phyloP scores from a whole-genome alignment of 2,113 vertebrate genomes.

The Siniperca knerii region DNA sequence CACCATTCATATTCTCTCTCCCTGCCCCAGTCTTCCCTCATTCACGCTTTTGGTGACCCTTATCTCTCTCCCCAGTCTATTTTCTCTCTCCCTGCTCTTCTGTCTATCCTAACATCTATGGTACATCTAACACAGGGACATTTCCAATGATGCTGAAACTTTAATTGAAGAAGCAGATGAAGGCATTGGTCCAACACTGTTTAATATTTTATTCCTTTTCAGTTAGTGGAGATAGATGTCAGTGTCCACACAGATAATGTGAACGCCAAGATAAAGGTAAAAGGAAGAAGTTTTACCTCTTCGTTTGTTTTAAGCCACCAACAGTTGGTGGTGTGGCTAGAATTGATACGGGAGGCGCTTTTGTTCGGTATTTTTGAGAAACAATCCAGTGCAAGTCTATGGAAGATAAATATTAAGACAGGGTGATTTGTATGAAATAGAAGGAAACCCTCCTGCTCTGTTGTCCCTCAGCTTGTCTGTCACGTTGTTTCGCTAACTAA shows the following conservation, averaged over 20 bases:
- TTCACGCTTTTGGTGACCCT: not conserved
- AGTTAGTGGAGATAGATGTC: conserved; percentile 1
- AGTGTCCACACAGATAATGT: not conserved
- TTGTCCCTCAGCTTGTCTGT: too few relatives aligned
- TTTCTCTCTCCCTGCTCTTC: not conserved
- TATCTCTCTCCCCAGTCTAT: not conserved
- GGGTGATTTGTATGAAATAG: too few relatives aligned
- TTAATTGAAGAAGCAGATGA: conserved; percentile 50
- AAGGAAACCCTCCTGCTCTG: too few relatives aligned
- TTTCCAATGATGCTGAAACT: conserved; percentile 47
- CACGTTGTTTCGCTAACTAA: too few relatives aligned
- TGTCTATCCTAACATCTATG: conserved; percentile 15
- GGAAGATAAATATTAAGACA: too few relatives aligned
- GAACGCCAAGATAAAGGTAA: not conserved
- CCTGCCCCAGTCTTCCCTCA: not conserved
- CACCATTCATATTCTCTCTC: conserved; percentile 9
- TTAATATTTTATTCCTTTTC: conserved; percentile 34
- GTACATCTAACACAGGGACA: not conserved
- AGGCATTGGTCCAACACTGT: not conserved
- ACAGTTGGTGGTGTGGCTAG: not conserved
- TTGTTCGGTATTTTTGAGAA: too few relatives aligned
- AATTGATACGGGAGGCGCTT: too few relatives aligned
- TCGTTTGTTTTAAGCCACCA: not conserved
- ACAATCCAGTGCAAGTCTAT: too few relatives aligned
- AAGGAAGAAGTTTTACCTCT: not conserved